Conservation (phyloP, 2,797 vertebrate genomes). For the Pseudochirops cupreus region DNA sequence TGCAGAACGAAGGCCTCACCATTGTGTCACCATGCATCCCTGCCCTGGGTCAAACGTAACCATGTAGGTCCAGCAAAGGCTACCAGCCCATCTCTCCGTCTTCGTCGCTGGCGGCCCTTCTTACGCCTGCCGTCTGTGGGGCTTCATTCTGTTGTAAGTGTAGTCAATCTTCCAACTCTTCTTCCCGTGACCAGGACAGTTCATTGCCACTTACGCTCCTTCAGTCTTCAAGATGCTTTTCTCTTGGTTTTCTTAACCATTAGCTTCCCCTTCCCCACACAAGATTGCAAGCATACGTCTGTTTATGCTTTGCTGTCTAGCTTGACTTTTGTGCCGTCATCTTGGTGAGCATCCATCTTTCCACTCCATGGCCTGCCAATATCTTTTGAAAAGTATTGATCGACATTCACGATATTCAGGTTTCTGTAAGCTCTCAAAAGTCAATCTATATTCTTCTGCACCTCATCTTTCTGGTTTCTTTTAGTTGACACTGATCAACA, state of each 20-base stretch:
- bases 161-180: constrained; percentile 88
- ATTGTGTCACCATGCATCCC: constrained; percentile 88
- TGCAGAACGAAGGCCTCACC: constrained; percentile 89
- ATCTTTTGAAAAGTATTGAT: constrained; percentile 56
- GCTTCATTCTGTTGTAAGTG: constrained; percentile 90
- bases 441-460: constrained; percentile 76
- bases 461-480: constrained; percentile 81
- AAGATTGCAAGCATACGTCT: constrained; percentile 79
- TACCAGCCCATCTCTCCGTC: constrained; percentile 88
- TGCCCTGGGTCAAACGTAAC: constrained; percentile 89
- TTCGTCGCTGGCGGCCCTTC: constrained; percentile 89
- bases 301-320: constrained; percentile 78
- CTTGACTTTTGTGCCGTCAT: constrained; percentile 67
- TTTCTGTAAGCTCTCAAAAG: constrained; percentile 61
- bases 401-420: constrained; percentile 58
- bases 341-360: constrained; percentile 74
- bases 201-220: constrained; percentile 71
- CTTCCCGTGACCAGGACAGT: constrained; percentile 81
- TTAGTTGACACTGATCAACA: constrained; percentile 80
- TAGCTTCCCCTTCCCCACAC: constrained; percentile 64
- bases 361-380: constrained; percentile 63
- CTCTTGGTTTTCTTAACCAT: constrained; percentile 81
- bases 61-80: constrained; percentile 89
- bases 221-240: constrained; percentile 79
- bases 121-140: constrained; percentile 89